Percentiles rank a stretch among this genome's conserved stretches.
These are phyloP conservation scores for Eretmocerus hayati DNA, from an alignment of 2,888 invertebrate species.

Conservation along the genomic window DNA sequence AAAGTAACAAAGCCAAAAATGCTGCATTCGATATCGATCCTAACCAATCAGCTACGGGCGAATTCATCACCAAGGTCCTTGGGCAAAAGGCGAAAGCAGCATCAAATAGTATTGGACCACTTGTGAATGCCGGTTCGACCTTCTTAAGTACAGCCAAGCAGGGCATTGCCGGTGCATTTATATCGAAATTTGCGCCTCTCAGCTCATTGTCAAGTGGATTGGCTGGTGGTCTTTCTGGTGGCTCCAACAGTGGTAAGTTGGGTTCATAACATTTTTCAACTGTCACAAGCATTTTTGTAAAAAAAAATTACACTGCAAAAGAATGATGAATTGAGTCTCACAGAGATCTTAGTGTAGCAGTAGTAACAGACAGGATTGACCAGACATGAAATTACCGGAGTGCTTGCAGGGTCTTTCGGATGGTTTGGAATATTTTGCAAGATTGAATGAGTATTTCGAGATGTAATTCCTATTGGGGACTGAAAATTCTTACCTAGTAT, in stretches of 20 bases:
- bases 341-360: too few relatives aligned
- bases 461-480: too few relatives aligned
- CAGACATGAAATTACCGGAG: too few relatives aligned
- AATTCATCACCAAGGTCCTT: constrained; percentile 58
- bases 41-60: constrained; percentile 55
- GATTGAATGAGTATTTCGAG: too few relatives aligned
- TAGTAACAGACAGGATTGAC: too few relatives aligned
- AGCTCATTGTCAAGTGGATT: constrained; percentile 54
- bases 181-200: constrained; percentile 39
- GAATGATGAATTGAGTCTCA: too few relatives aligned
- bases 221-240: constrained; percentile 47
- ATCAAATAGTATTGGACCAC: constrained; percentile 48
- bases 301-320: too few relatives aligned
- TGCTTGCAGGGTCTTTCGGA: too few relatives aligned
- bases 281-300: too few relatives aligned
- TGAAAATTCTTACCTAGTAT: too few relatives aligned
- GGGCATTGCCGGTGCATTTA: constrained; percentile 36
- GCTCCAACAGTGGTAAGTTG: constrained; percentile 50
- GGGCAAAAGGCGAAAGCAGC: constrained; percentile 66
- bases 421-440: too few relatives aligned
- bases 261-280: too few relatives aligned
- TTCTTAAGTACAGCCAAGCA: constrained; percentile 39
- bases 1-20: constrained; percentile 68
- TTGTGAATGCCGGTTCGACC: constrained; percentile 60
- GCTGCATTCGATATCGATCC: constrained; percentile 65